Base-by-base conservation (phyloP, 1,140 invertebrate genomes). In the Lepidotrigona ventralis region DNA sequence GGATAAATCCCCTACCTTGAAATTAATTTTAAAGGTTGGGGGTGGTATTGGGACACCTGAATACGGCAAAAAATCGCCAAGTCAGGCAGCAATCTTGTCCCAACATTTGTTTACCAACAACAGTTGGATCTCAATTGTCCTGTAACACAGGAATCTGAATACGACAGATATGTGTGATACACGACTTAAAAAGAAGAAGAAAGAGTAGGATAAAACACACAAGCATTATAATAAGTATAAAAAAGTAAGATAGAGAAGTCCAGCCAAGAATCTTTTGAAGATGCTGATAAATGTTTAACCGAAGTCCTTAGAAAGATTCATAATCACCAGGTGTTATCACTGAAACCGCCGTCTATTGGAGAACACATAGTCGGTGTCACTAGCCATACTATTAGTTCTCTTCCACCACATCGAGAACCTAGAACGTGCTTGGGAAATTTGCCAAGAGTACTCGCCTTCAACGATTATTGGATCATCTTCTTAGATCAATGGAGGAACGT, bases 1-100 rank as follows among this genome's bases (percentile, higher is more conserved):
- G 91, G 93, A 95, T 26, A 97, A n/a, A n/a, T n/a, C n/a, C n/a
- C n/a, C n/a, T n/a, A n/a, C n/a, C n/a, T n/a, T n/a, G n/a, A n/a
- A n/a, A 90, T 92, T 98, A 54, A 98, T 98, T 71, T 91, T 98
- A 33, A 98, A 98, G 93, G 97, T 98, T n/a, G 96, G 96, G 11
- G 96, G 95, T 26, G 95, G 93, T 70, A 96, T 95, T 88, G 95
- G 95, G 15, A 97, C 96, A 4, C 96, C 96, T 0, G 97, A 97
- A 92, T 95, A 97, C 92, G 95, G 94, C 79, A 94, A 93, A 80
- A 95, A 96, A 85, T 95, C 95, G 51, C 93, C 94, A 14, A 94
- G 88, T 79, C 93, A 93, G 68, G 83, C 91, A 74, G 76, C 90
- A 14, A 94, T 94, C 92, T 76, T 93, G 74, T 93, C 92, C 51